A percentile compares a stretch with the other conserved stretches of the same genome.
phyloP scores from a whole-genome alignment of 2,888 invertebrate species.

The Anagyrus pseudococci region DNA sequence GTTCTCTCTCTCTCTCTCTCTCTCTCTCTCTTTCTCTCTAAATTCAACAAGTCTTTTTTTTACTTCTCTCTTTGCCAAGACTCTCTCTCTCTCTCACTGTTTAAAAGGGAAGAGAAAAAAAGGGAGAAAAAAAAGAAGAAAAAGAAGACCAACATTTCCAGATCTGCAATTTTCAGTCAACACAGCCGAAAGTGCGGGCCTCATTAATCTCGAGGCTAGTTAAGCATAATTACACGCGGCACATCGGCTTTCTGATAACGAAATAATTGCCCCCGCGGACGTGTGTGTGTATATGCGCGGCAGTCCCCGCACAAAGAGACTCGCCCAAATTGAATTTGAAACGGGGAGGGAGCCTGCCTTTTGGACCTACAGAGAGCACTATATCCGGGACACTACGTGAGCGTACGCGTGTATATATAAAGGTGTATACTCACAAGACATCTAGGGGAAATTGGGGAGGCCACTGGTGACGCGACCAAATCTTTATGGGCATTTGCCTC shows the following conservation, averaged over 20 bases:
- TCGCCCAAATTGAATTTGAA: conserved; percentile 23
- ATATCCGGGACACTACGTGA: too few species aligned
- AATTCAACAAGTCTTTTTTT: too few species aligned
- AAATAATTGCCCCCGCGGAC: conserved; percentile 10
- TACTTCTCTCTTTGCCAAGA: too few species aligned
- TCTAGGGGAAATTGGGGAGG: conserved; percentile 56
- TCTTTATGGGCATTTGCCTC: conserved; percentile 55
- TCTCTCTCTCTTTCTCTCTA: too few species aligned
- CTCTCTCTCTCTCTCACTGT: too few species aligned
- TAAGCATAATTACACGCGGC: conserved; percentile 10
- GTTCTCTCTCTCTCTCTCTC: too few species aligned
- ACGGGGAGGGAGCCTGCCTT: too few species aligned
- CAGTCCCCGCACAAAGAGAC: too few species aligned
- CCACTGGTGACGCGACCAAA: conserved; percentile 58
- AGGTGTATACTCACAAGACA: conserved; percentile 56
- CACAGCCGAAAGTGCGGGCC: conserved; percentile 14
- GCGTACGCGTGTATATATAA: not conserved
- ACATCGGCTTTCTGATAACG: conserved; percentile 6
- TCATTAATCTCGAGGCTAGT: conserved; percentile 21
- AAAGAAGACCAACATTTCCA: not conserved
- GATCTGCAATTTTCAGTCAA: not conserved
- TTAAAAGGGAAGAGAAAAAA: too few species aligned
- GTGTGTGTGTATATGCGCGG: not conserved
- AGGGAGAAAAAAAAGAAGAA: not conserved
- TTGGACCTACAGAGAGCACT: too few species aligned